Evolutionary conservation across 2,888 invertebrate species (phyloP).

Genomic region (Torymus aiolomorphi): DNA sequence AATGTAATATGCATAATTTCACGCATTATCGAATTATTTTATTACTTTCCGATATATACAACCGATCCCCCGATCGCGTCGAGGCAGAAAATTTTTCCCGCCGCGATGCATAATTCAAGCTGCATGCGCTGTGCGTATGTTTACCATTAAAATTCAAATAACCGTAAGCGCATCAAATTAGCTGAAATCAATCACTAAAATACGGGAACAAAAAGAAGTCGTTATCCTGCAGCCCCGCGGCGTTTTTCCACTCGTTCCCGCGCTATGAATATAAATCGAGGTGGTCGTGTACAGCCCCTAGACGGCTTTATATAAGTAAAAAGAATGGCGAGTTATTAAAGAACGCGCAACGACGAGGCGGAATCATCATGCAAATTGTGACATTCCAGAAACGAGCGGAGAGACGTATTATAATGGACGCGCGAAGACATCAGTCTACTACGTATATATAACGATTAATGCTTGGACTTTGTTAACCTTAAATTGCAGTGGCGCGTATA

Average conservation of each 20-base stretch:
- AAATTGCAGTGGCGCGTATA: no score
- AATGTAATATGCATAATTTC: background rate
- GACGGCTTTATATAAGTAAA: background rate
- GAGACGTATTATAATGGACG: no score
- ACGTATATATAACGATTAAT: no score
- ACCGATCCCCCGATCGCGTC: background rate
- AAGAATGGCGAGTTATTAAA: background rate
- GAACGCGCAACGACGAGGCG: no score
- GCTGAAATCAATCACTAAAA: slow-evolving; percentile 36
- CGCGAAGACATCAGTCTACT: no score
- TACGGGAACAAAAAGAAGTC: background rate
- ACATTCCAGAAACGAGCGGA: no score
- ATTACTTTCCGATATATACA: background rate
- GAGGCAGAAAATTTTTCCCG: background rate
- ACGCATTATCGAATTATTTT: slow-evolving; percentile 16
- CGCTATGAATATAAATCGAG: slow-evolving; percentile 26
- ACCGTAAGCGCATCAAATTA: slow-evolving; percentile 23
- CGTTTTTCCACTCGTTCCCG: background rate
- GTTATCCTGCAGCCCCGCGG: background rate
- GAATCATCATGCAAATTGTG: no score
- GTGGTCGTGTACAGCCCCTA: no score
- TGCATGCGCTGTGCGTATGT: background rate
- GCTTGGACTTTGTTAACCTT: no score
- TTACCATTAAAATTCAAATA: slow-evolving; percentile 43
- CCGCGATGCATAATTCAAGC: slow-evolving; percentile 21